Evolutionary conservation across 2,113 vertebrate species (phyloP).

Genomic region (Leiothrix lutea): DNA sequence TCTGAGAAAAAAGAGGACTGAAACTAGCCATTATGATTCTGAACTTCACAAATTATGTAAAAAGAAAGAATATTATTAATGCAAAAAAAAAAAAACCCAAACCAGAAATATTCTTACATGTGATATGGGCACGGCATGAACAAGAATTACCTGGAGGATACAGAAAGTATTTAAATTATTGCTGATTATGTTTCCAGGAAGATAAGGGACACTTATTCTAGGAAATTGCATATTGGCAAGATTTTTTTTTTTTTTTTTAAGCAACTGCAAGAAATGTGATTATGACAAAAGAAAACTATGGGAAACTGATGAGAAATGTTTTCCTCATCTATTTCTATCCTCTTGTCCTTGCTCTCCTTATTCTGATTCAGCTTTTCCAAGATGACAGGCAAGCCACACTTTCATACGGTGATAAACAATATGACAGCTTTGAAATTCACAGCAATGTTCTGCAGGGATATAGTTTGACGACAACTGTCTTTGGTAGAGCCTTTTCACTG

Average conservation of each 20-base stretch:
- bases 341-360: neutral
- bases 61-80: neutral
- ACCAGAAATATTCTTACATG: neutral
- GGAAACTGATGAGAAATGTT: neutral
- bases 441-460: neutral
- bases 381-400: neutral
- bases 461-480: neutral
- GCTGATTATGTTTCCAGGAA: neutral
- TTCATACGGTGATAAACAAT: neutral
- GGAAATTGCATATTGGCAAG: neutral
- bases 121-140: neutral
- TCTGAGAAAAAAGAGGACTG: neutral
- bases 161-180: neutral
- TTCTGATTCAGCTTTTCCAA: neutral
- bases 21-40: neutral
- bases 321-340: neutral
- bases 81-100: neutral
- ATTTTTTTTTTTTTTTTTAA: neutral
- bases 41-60: neutral
- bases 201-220: neutral
- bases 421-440: neutral
- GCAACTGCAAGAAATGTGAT: neutral
- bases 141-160: neutral
- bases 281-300: neutral
- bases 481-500: neutral